Evolutionary conservation across 2,113 vertebrate genomes (phyloP), one percentile per base, ranked within the genome.

Genomic region (Mustela lutreola): DNA sequence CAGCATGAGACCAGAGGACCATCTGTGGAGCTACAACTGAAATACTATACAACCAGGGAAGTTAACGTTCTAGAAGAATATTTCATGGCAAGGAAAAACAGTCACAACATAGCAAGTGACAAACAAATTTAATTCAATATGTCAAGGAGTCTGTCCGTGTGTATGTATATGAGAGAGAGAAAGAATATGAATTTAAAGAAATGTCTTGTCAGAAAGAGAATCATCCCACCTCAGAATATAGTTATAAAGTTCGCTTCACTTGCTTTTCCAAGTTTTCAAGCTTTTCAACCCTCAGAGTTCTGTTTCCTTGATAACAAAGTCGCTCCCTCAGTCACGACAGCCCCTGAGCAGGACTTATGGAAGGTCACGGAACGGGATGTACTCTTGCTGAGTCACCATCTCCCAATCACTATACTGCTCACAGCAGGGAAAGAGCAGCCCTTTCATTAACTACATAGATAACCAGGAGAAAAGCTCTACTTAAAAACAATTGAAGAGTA

Each of bases 11-110:
- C 56, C 48, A 26, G 0, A 11, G 11, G 11, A 21, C 31, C 36
- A 62, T 26, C 15, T 3, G 9, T 22, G 8, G 5, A 36, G 79
- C 21, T 9, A 0, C 11, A 14, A 31, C 9, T 19, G 21, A 78
- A 75, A 79, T 28, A 36, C 62, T 22, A 2, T 33, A 14, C 58
- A 83, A 89, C 60, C 42, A 39, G 24, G 75, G 24, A 97, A 90
- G 71, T 24, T 16, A 3, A 31, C 4, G n/a, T 78, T 78, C 58
- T 16, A 91, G 36, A 56, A n/a, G 42, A 89, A 14, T 42, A 42
- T 53, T 83, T 88, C 76, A 83, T 10, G 11, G 12, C 84, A 84
- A 94, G 45, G 70, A 45, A 92, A 93, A 84, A 76, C 19, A 76
- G 7, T 71, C 60, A 67, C 73, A 58, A 79, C 67, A 45, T 1